Evolutionary conservation across 2,888 invertebrate genomes (phyloP).

Genomic region (Selenia dentaria): DNA sequence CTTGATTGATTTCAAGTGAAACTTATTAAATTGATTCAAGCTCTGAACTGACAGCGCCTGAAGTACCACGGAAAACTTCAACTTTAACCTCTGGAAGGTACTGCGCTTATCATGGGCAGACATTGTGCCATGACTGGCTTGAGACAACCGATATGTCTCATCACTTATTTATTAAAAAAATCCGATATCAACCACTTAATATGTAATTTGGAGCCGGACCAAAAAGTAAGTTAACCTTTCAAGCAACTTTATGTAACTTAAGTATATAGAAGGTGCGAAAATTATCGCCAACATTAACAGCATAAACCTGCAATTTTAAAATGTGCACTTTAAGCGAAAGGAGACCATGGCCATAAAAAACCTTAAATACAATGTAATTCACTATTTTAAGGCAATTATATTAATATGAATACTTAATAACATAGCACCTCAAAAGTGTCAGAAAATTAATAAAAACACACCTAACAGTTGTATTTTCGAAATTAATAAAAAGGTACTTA

Average conservation of each 20-base stretch:
- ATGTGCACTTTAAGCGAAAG: slow-evolving; percentile 35
- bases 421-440: slow-evolving; percentile 39
- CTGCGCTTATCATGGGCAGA: no score
- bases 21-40: no score
- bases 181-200: background rate
- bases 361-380: slow-evolving; percentile 20
- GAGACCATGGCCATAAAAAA: slow-evolving; percentile 25
- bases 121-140: no score
- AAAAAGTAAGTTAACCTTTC: slow-evolving; percentile 12
- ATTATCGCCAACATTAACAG: slow-evolving; percentile 31
- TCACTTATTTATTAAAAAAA: no score
- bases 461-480: slow-evolving; percentile 41
- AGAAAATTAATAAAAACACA: slow-evolving; percentile 28
- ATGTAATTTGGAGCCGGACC: background rate
- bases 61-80: no score
- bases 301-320: slow-evolving; percentile 36
- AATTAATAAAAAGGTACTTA: slow-evolving; percentile 26
- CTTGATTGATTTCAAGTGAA: no score
- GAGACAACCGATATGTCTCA: no score
- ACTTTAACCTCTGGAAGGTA: no score
- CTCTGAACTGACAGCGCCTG: no score
- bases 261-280: slow-evolving; percentile 15
- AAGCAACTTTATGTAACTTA: slow-evolving; percentile 5
- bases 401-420: slow-evolving; percentile 31
- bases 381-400: slow-evolving; percentile 10